A percentile compares a stretch with the other conserved stretches of the same genome.
These are phyloP conservation scores for Megalops atlanticus DNA, from an alignment of 2,113 vertebrate genomes.

Conservation along the genomic window DNA sequence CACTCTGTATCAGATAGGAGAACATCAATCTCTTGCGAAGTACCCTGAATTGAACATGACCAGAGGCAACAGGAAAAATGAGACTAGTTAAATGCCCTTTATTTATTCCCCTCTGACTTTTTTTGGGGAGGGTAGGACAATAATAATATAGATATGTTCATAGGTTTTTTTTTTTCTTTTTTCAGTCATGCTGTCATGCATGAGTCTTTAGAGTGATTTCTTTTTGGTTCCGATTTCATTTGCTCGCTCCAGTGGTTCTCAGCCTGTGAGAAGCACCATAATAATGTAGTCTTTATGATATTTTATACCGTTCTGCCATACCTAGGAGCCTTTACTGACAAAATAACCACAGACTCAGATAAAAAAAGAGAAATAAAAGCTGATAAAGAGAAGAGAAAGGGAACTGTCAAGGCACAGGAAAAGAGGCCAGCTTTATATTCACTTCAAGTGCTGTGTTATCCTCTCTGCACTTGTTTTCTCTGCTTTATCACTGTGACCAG, in stretches of 20 bases:
- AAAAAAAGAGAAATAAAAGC: neutral
- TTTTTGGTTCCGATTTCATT: neutral
- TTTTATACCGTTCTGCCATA: neutral
- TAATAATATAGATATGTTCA: slow-evolving; percentile 37
- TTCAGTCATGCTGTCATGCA: neutral
- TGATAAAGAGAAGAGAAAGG: slow-evolving; percentile 9
- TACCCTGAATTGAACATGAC: slow-evolving; percentile 46
- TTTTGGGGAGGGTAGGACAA: slow-evolving; percentile 23
- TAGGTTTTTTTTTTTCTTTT: slow-evolving; percentile 25
- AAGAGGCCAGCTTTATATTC: slow-evolving; percentile 4
- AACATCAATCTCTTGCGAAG: slow-evolving; percentile 60
- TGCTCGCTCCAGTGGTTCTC: neutral
- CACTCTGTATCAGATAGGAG: slow-evolving; percentile 55
- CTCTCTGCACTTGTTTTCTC: neutral
- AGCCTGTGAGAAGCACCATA: neutral
- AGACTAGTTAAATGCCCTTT: slow-evolving; percentile 33
- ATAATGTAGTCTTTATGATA: neutral
- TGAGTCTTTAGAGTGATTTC: neutral
- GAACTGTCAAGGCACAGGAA: neutral
- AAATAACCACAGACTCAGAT: neutral
- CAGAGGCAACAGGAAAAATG: slow-evolving; percentile 32
- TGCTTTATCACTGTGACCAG: slow-evolving; percentile 14
- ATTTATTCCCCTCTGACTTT: slow-evolving; percentile 31
- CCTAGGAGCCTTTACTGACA: neutral
- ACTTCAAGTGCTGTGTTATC: neutral